Evolutionary conservation across 2,888 invertebrate genomes (phyloP).

Genomic region (Flabesymbios commensalis): DNA sequence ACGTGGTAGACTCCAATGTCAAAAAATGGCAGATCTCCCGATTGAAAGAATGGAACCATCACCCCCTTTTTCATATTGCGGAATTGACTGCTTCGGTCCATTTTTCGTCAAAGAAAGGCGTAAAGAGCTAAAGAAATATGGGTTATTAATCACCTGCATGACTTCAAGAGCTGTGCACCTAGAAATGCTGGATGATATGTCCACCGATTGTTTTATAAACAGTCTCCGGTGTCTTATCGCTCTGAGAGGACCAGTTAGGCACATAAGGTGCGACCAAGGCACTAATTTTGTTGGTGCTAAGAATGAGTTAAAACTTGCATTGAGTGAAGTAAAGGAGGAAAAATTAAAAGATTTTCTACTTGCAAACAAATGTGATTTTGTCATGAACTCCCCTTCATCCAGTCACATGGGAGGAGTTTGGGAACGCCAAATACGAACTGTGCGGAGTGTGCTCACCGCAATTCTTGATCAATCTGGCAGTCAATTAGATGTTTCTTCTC

Average conservation of each 20-base stretch:
- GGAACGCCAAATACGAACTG: constrained; percentile 20
- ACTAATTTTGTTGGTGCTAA: constrained; percentile 40
- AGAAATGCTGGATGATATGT: constrained; percentile 36
- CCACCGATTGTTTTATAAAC: constrained; percentile 38
- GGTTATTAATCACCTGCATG: constrained; percentile 39
- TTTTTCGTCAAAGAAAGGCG: constrained; percentile 38
- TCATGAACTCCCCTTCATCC: constrained; percentile 10
- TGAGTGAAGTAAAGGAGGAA: constrained; percentile 7
- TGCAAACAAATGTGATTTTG: constrained; percentile 10
- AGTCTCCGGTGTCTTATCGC: constrained; percentile 29
- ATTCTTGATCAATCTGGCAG: background rate
- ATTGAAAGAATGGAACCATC: constrained; percentile 31
- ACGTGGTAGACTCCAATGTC: background rate
- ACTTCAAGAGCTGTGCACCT: constrained; percentile 36
- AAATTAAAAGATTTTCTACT: background rate
- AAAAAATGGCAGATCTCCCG: constrained; percentile 34
- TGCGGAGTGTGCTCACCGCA: constrained; percentile 14
- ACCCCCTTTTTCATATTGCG: constrained; percentile 38
- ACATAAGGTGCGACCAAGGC: constrained; percentile 37
- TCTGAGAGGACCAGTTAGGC: constrained; percentile 30
- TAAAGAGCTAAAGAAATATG: constrained; percentile 38
- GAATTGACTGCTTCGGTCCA: constrained; percentile 42
- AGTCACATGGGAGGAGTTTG: constrained; percentile 20
- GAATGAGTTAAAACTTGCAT: constrained; percentile 28
- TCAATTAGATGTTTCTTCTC: constrained; percentile 16